phyloP scores from a whole-genome alignment of 2,888 invertebrate genomes.

The Parascotia fuliginaria region DNA sequence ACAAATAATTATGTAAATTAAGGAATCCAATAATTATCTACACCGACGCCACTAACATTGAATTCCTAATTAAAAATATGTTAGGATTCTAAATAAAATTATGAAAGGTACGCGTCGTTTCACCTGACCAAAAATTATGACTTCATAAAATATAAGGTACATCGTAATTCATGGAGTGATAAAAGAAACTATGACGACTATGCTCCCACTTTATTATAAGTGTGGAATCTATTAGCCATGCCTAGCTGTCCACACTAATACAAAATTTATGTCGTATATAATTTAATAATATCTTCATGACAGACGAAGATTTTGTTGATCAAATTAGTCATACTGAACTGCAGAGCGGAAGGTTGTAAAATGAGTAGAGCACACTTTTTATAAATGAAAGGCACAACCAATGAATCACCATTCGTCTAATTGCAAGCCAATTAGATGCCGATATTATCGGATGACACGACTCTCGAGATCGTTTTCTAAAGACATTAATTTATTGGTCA shows the following conservation, averaged over 20 bases:
- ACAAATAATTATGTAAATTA: constrained; percentile 44
- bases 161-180: constrained; percentile 68
- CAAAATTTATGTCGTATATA: constrained; percentile 25
- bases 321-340: not conserved
- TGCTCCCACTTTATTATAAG: constrained; percentile 52
- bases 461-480: not conserved
- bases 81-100: constrained; percentile 60
- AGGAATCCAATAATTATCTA: constrained; percentile 45
- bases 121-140: constrained; percentile 71
- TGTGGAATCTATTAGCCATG: constrained; percentile 71
- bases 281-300: constrained; percentile 30
- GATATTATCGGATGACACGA: not conserved
- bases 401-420: too few relatives aligned
- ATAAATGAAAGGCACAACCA: too few relatives aligned
- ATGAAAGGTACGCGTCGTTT: constrained; percentile 65
- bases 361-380: not conserved
- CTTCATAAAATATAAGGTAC: constrained; percentile 71
- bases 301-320: not conserved
- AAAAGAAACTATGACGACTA: constrained; percentile 66
- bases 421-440: too few relatives aligned
- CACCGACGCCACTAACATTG: constrained; percentile 41
- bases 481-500: constrained; percentile 2
- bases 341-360: not conserved
- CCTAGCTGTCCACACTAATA: constrained; percentile 20
- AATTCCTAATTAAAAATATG: constrained; percentile 58